phyloP scores from a whole-genome alignment of 2,797 vertebrate species.

The Syngnathus acus region DNA sequence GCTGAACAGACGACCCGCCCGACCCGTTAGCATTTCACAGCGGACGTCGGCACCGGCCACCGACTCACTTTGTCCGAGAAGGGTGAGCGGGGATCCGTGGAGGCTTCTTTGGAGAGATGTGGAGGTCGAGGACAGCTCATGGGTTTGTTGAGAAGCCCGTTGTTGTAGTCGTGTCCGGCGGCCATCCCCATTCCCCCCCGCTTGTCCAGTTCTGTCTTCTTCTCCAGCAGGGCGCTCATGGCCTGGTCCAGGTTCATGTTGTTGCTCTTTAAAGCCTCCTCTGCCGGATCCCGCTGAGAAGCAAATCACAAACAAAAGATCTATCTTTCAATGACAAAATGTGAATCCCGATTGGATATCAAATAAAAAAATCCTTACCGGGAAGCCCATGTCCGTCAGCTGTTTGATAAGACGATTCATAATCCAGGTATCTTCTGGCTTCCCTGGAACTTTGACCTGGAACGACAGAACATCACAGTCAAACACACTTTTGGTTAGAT shows the following conservation, averaged over 20 bases:
- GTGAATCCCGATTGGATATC: neutral
- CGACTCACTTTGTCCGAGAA: constrained; percentile 89
- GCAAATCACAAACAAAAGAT: neutral
- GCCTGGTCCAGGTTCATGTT: constrained; percentile 98
- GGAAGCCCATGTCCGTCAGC: constrained; percentile 98
- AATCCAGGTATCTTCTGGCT: constrained; percentile 94
- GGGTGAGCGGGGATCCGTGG: constrained; percentile 82
- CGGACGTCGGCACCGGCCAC: too few species aligned
- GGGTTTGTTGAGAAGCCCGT: constrained; percentile 86
- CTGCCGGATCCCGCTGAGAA: constrained; percentile 91
- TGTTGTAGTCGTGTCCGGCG: constrained; percentile 83
- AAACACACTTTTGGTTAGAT: neutral
- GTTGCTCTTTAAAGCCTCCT: constrained; percentile 97
- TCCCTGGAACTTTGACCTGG: constrained; percentile 80
- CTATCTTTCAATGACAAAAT: neutral
- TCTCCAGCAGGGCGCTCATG: constrained; percentile 98
- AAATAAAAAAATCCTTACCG: constrained; percentile 63
- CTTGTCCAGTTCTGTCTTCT: constrained; percentile 97
- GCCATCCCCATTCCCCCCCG: constrained; percentile 89
- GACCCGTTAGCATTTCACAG: neutral
- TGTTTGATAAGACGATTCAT: constrained; percentile 97
- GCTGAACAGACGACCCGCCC: constrained; percentile 10
- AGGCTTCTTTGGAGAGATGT: constrained; percentile 95
- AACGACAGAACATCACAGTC: constrained; percentile 2
- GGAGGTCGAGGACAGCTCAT: constrained; percentile 85